Base-by-base conservation (phyloP, 2,888 invertebrate species). In the Cordilura impudica region DNA sequence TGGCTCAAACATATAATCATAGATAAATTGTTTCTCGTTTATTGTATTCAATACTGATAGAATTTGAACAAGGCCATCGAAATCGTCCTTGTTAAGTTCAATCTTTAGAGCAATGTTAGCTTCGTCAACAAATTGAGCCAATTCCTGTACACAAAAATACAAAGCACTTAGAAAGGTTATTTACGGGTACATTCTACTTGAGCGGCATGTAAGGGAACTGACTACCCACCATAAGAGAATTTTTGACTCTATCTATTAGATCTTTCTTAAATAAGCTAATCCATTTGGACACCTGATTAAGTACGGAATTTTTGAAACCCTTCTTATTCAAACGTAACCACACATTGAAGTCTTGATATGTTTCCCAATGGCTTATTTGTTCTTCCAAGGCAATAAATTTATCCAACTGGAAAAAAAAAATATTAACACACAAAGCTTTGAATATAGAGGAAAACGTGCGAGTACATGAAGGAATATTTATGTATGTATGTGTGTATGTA, bases 1-100 rank as follows among this genome's bases (percentile, higher is more conserved):
- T 0, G 97, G 97, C 29, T 95, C 96, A 87, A 98, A 98, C 95
- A 97, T 96, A 45, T 92, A 92, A 83, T 97, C 97, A 1, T 97
- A 97, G 29, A 93, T 91, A 43, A 92, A 91, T 82, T 95, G 95
- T 14, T 94, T 92, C 81, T 98, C 97, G 84, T 94, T 93, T n/a
- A 95, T 93, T 84, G 92, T 91, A 81, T 93, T 93, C 45, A 98
- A 91, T 82, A 95, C 94, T 10, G 94, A 93, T 93, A 98, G 96
- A 45, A 97, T 94, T 66, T 93, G 92, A 1, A 98, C 91, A 2
- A 98, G 91, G 0, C 94, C 95, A 16, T 95, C 94, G 85, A 97
- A 96, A 87, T 98, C 97, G 80, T 97, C 96, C 75, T 97, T 96
- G 3, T 91, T 91, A 0, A 97, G 90, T 35, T 94, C 93, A 54